A percentile compares a stretch with the other conserved stretches of the same genome.
Evolutionary conservation across 2,797 vertebrate species (phyloP).

Genomic region (Epinephelus awoara): DNA sequence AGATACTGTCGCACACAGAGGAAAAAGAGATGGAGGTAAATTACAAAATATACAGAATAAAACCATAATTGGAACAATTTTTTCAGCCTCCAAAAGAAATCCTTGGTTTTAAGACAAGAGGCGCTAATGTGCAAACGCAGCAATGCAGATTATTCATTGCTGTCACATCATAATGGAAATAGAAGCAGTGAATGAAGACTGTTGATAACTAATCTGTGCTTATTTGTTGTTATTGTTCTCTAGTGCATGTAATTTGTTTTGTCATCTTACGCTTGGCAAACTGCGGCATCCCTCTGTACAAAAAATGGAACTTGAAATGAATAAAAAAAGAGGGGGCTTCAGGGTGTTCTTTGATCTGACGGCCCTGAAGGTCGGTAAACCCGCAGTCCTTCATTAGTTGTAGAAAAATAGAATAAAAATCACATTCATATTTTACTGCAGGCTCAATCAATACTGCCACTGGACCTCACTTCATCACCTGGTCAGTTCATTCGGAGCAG

Average conservation of each 20-base stretch:
- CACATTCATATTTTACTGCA: constrained; percentile 40
- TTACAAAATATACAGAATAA: constrained; percentile 24
- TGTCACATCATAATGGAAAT: constrained; percentile 24
- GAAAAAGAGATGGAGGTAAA: constrained; percentile 23
- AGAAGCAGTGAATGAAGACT: constrained; percentile 28
- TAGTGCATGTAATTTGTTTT: constrained; percentile 47
- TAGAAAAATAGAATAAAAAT: constrained; percentile 22
- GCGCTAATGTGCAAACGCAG: constrained; percentile 11
- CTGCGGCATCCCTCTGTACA: constrained; percentile 13
- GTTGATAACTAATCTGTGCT: constrained; percentile 31
- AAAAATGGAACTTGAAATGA: constrained; percentile 48
- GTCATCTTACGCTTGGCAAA: constrained; percentile 42
- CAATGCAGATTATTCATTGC: constrained; percentile 17
- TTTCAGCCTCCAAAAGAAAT: constrained; percentile 8
- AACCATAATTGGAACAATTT: constrained; percentile 8
- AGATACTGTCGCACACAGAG: constrained; percentile 26
- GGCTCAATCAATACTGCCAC: constrained; percentile 35
- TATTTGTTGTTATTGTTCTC: constrained; percentile 45
- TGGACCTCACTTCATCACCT: constrained; percentile 28
- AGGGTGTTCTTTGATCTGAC: constrained; percentile 35
- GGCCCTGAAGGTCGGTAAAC: constrained; percentile 53
- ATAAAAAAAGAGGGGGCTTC: constrained; percentile 56
- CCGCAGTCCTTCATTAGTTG: constrained; percentile 20
- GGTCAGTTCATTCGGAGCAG: constrained; percentile 29
- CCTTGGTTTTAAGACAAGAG: constrained; percentile 14